Base-by-base conservation (phyloP, 1,140 invertebrate genomes). In the Plectrocnemia conspersa region DNA sequence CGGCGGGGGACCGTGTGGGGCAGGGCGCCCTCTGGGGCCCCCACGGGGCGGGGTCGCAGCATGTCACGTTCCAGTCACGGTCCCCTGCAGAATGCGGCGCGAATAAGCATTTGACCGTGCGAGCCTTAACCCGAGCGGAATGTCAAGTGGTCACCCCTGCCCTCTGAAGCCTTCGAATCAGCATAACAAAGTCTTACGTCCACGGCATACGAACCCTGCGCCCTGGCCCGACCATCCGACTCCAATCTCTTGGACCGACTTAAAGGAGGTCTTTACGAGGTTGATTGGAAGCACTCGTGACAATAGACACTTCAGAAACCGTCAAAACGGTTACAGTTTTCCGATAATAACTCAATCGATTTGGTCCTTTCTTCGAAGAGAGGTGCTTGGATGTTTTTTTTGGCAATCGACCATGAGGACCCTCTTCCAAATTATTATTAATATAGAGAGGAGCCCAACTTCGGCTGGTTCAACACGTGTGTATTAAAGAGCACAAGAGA, bases 51-150 rank as follows among this genome's bases (percentile, higher is more conserved):
- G 19, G 19, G 41, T 23, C 52, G 16, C 44, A 23, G 52, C 41
- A 46, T 29, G 52, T 54, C 47, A 54, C 52, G 41, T 45, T 2
- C 19, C 44, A 15, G 18, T 9, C 7, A 10, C 29, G 16, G 15
- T 5, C 25, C 52, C 52, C 41, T 45, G 41, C 41, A 45, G 32
- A 54, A 54, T 54, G 52, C 52, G 29, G 52, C 52, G 40, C 52
- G 52, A 54, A 54, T 54, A 54, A 54, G 41, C 53, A 40, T 55
- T 47, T 55, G 53, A 55, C 53, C 53, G 53, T 55, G 44, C 44
- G 44, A 48, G 53, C 53, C 44, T 38, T 47, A 40, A 55, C 53
- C 53, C 44, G 53, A 47, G 29, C 44, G 16, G 53, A 55, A 55
- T 55, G 42, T 55, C 53, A 55, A 55, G 42, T 47, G 53, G 53